A percentile compares a stretch with the other conserved stretches of the same genome.
These are phyloP conservation scores for Drosophila seguyi DNA, from an alignment of 1,140 invertebrate genomes.

Conservation along the genomic window DNA sequence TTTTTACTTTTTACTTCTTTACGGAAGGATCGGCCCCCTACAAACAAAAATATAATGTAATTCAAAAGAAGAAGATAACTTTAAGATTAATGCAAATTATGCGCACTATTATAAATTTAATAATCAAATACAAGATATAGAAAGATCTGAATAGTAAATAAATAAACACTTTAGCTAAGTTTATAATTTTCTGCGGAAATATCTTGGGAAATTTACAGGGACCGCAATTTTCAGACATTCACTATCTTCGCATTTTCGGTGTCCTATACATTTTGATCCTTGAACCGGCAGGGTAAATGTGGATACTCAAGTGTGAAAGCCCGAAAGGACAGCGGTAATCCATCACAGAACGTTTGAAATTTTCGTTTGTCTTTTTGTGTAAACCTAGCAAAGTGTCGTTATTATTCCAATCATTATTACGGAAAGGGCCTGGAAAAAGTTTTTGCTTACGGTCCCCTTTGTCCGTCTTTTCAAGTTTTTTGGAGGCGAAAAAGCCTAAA, in stretches of 20 bases:
- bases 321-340: constrained; percentile 32
- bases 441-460: constrained; percentile 48
- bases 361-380: constrained; percentile 19
- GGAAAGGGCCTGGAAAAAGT: constrained; percentile 35
- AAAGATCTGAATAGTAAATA: background rate
- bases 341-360: constrained; percentile 50
- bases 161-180: background rate
- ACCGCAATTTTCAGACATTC: background rate
- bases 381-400: constrained; percentile 15
- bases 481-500: constrained; percentile 33
- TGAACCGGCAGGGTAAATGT: constrained; percentile 13
- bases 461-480: background rate
- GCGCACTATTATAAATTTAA: background rate
- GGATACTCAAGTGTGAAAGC: background rate
- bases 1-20: too few relatives aligned
- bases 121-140: background rate
- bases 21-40: too few relatives aligned
- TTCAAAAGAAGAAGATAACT: too few relatives aligned
- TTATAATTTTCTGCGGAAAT: background rate
- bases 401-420: constrained; percentile 54
- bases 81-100: too few relatives aligned
- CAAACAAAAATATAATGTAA: too few relatives aligned
- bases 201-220: background rate
- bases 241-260: background rate
- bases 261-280: constrained; percentile 39